Evolutionary conservation across 2,113 vertebrate genomes (phyloP).

Genomic region (Peromyscus polionotus): DNA sequence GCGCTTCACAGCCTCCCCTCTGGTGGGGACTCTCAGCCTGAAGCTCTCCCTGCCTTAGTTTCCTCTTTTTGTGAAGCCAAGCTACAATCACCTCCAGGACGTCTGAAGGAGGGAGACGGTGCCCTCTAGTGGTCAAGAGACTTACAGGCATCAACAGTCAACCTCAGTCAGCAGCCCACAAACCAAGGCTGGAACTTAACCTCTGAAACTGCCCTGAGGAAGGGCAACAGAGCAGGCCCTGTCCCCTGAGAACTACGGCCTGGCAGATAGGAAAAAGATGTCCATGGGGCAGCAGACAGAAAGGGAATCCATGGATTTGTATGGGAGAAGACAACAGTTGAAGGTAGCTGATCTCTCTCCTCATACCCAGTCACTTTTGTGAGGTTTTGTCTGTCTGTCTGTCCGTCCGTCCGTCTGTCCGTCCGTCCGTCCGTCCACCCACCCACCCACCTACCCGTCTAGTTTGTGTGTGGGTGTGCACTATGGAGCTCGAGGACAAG

Average conservation of each 20-base stretch:
- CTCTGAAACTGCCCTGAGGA: conserved; percentile 4
- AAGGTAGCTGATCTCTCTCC: not conserved
- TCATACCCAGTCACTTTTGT: not conserved
- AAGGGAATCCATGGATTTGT: not conserved
- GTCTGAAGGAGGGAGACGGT: not conserved
- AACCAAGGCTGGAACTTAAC: not conserved
- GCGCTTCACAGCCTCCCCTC: not conserved
- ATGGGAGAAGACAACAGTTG: not conserved
- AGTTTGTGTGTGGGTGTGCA: not conserved
- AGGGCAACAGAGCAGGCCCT: not conserved
- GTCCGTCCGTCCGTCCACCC: not conserved
- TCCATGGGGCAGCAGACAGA: not conserved
- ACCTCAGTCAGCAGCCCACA: not conserved
- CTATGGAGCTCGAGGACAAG: not conserved
- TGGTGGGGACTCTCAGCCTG: not conserved
- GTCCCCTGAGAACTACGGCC: not conserved
- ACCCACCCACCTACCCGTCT: no score
- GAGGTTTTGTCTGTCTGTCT: not conserved
- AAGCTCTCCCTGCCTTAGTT: not conserved
- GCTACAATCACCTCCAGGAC: not conserved
- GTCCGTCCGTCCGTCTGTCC: not conserved
- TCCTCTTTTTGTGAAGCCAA: conserved; percentile 3
- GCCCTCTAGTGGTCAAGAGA: conserved; percentile 69
- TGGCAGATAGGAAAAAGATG: not conserved
- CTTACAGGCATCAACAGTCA: not conserved